Evolutionary conservation across 2,797 vertebrate genomes (phyloP).

Genomic region (Notoglanidium macrostoma): DNA sequence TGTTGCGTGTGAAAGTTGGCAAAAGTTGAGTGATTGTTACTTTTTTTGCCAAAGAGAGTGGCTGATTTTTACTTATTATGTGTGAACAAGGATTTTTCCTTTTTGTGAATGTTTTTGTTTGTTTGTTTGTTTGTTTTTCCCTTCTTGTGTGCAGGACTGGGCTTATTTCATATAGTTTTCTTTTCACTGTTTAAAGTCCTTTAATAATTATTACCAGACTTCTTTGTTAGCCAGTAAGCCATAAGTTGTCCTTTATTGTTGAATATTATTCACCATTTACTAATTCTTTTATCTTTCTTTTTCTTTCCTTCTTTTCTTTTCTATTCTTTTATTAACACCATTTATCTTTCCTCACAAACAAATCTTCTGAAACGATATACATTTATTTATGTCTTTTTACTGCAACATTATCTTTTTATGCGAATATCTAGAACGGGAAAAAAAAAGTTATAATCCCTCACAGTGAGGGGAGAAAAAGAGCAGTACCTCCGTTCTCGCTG

Average conservation of each 20-base stretch:
- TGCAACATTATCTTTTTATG: neutral
- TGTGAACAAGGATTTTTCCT: neutral
- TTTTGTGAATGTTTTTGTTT: neutral
- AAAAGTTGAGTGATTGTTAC: too few species aligned
- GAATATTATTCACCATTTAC: neutral
- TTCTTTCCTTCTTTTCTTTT: too few species aligned
- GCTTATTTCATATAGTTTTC: neutral
- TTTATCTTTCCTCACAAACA: neutral
- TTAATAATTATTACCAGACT: too few species aligned
- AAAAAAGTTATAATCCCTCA: too few species aligned
- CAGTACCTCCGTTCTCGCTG: neutral
- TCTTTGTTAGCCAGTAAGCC: neutral
- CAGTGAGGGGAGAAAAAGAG: neutral
- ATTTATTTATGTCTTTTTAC: neutral
- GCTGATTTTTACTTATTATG: neutral
- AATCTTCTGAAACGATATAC: neutral
- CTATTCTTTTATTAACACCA: too few species aligned
- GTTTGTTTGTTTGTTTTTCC: neutral
- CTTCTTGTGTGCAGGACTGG: neutral
- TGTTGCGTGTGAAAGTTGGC: too few species aligned
- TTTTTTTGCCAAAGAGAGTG: neutral
- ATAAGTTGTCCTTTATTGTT: neutral
- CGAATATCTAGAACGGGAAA: neutral
- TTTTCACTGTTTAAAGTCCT: neutral
- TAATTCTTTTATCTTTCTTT: too few species aligned